Conservation (phyloP, 2,797 vertebrate genomes). For the Sebastes taczanowskii region DNA sequence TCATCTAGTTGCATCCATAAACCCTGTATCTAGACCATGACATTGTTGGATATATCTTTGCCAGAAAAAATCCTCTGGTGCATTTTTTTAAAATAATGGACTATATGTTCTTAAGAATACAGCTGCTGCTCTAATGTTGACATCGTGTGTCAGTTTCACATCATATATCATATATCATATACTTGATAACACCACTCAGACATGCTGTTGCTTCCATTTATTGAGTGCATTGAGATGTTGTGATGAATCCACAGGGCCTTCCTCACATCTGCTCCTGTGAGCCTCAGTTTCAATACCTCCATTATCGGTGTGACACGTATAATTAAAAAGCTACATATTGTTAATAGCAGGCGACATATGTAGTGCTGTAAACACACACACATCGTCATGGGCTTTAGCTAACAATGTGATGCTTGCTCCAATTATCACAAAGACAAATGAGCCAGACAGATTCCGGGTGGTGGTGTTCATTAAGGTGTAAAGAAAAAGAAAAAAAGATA, state of each 20-base stretch:
- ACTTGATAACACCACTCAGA: background rate
- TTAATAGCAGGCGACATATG: constrained; percentile 56
- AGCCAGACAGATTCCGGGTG: constrained; percentile 13
- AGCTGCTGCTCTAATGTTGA: constrained; percentile 12
- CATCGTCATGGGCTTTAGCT: constrained; percentile 50
- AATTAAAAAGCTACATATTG: constrained; percentile 49
- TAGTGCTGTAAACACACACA: constrained; percentile 37
- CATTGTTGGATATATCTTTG: background rate
- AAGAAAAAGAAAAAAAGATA: constrained; percentile 1
- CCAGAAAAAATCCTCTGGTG: background rate
- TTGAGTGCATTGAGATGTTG: constrained; percentile 20
- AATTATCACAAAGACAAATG: constrained; percentile 58
- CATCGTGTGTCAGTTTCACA: constrained; percentile 5
- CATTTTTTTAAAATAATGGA: background rate
- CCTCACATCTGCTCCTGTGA: constrained; percentile 42
- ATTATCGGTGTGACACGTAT: constrained; percentile 18
- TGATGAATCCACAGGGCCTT: constrained; percentile 27
- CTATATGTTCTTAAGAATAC: background rate
- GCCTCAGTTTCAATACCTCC: constrained; percentile 20
- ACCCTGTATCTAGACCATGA: background rate
- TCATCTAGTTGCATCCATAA: background rate
- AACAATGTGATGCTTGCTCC: constrained; percentile 38
- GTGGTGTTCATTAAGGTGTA: constrained; percentile 20
- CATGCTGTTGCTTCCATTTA: constrained; percentile 15
- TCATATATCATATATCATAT: constrained; percentile 21